Percentiles rank a stretch among this genome's conserved stretches.
Conservation (phyloP, 2,113 vertebrate species). For the Climacteris rufus region DNA sequence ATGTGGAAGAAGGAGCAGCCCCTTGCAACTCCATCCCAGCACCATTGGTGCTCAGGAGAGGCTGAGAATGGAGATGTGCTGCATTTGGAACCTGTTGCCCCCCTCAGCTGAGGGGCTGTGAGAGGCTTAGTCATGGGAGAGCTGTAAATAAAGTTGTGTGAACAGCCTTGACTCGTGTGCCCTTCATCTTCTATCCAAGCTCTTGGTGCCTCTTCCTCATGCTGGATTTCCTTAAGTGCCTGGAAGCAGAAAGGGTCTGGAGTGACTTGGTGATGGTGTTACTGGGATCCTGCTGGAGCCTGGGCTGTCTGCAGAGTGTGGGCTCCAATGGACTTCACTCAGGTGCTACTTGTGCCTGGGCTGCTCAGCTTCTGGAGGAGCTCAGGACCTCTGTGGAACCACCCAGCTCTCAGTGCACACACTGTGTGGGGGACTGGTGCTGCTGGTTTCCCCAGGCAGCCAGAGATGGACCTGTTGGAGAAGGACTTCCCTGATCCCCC, state of each 20-base stretch:
- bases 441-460: not conserved
- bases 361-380: not conserved
- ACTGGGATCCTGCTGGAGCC: rapidly evolving
- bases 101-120: rapidly evolving
- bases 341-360: not conserved
- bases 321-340: not conserved
- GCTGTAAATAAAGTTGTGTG: not conserved
- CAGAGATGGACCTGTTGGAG: too few relatives aligned
- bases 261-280: rapidly evolving
- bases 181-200: not conserved
- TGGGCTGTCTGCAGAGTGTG: rapidly evolving
- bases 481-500: not conserved
- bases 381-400: rapidly evolving
- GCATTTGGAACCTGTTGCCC: not conserved
- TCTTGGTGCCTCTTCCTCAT: not conserved
- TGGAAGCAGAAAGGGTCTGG: not conserved
- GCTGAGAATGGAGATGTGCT: not conserved
- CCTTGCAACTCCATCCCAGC: not conserved
- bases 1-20: not conserved
- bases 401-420: not conserved
- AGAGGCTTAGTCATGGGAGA: not conserved
- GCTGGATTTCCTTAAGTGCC: not conserved
- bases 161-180: not conserved
- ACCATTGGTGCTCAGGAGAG: rapidly evolving
- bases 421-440: not conserved